phyloP scores from a whole-genome alignment of 2,113 vertebrate genomes.

The Varanus komodoensis region DNA sequence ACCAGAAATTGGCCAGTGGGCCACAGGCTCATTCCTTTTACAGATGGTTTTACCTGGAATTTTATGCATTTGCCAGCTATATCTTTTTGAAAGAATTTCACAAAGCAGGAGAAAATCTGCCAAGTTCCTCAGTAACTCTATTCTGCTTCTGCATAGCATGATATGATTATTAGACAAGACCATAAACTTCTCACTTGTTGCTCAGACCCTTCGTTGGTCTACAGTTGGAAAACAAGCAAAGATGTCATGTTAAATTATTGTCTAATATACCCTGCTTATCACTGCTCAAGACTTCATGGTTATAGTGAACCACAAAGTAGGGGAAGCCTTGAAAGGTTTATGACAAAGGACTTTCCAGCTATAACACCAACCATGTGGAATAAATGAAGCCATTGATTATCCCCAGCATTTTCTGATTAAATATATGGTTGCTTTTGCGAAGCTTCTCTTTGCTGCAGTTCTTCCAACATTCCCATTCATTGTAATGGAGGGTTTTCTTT shows the following conservation, averaged over 20 bases:
- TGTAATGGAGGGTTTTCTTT: too few species aligned
- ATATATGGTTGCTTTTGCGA: too few species aligned
- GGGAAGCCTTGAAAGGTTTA: background rate
- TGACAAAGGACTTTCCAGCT: background rate
- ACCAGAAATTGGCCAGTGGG: background rate
- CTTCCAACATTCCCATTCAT: too few species aligned
- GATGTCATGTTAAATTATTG: background rate
- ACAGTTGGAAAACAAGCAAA: background rate
- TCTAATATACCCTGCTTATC: background rate
- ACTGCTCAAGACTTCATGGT: background rate
- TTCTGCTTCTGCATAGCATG: background rate
- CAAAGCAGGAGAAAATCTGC: background rate
- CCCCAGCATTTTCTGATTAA: too few species aligned
- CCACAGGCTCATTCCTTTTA: background rate
- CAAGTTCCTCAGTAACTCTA: background rate
- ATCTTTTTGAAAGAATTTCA: background rate
- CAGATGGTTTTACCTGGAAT: background rate
- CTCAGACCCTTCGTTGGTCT: background rate
- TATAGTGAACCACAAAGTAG: too few species aligned
- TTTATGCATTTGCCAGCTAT: background rate
- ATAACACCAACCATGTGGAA: background rate
- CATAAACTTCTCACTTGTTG: background rate
- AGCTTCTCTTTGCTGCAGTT: too few species aligned
- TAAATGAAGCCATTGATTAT: background rate
- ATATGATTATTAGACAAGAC: background rate